Conservation (phyloP, 2,888 invertebrate genomes). For the Drosophila fulvimacula region DNA sequence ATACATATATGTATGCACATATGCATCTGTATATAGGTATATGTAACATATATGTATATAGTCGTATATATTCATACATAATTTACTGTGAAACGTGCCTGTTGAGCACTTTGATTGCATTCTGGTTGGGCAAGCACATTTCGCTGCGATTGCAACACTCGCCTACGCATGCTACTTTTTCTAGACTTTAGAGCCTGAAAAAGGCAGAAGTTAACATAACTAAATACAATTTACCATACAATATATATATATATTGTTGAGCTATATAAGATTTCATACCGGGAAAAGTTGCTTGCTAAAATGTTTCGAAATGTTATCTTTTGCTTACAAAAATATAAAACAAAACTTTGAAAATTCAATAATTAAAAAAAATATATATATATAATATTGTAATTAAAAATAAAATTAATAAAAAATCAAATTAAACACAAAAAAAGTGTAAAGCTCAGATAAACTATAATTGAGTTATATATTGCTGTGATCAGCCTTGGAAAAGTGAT, state of each 20-base stretch:
- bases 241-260: not conserved
- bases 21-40: not conserved
- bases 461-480: too few relatives aligned
- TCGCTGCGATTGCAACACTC: slow-evolving; percentile 9
- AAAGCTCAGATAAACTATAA: too few relatives aligned
- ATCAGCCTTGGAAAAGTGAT: too few relatives aligned
- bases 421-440: too few relatives aligned
- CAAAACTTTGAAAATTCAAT: too few relatives aligned
- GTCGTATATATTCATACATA: not conserved
- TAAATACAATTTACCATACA: not conserved
- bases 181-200: slow-evolving; percentile 7
- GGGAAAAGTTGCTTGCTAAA: not conserved
- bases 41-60: not conserved
- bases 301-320: too few relatives aligned
- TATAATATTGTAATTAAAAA: too few relatives aligned
- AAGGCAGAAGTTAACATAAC: not conserved
- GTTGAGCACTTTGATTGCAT: slow-evolving; percentile 30
- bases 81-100: slow-evolving; percentile 34
- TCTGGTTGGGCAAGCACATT: slow-evolving; percentile 23
- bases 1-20: not conserved
- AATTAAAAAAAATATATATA: too few relatives aligned
- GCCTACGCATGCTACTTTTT: slow-evolving; percentile 21
- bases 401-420: too few relatives aligned
- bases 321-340: too few relatives aligned
- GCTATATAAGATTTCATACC: not conserved